phyloP scores from a whole-genome alignment of 1,140 invertebrate genomes.

The Cydia pomonella region DNA sequence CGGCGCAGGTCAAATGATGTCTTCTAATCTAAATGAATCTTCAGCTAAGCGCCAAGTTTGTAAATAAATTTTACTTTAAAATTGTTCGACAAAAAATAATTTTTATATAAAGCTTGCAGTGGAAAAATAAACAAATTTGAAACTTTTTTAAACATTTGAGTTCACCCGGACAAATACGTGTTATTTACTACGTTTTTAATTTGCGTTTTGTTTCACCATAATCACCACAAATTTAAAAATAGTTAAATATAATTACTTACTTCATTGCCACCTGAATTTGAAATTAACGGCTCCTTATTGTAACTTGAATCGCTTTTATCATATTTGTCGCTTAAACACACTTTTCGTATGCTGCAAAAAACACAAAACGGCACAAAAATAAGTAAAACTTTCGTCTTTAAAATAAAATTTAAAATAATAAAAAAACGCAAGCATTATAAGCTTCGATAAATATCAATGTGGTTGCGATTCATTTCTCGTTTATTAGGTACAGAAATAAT shows the following conservation, averaged over 20 bases:
- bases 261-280: constrained; percentile 56
- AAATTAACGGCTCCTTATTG: constrained; percentile 50
- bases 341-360: constrained; percentile 68
- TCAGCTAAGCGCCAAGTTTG: too few species aligned
- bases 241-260: constrained; percentile 46
- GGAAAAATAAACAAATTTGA: too few species aligned
- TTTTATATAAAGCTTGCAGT: too few species aligned
- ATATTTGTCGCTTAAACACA: constrained; percentile 71
- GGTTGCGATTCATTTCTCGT: constrained; percentile 46
- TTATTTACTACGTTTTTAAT: neutral
- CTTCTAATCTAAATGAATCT: too few species aligned
- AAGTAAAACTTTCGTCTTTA: constrained; percentile 31
- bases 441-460: constrained; percentile 45
- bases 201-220: neutral
- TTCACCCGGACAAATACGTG: neutral
- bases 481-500: constrained; percentile 57
- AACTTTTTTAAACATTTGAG: too few species aligned
- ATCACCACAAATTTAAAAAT: neutral
- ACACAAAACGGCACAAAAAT: constrained; percentile 42
- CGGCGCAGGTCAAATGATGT: too few species aligned
- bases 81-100: too few species aligned
- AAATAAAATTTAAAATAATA: constrained; percentile 36
- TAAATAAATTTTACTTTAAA: too few species aligned
- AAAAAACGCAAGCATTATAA: constrained; percentile 40
- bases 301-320: constrained; percentile 65